phyloP scores from a whole-genome alignment of 2,797 vertebrate species.

The Darevskia nairensis region DNA sequence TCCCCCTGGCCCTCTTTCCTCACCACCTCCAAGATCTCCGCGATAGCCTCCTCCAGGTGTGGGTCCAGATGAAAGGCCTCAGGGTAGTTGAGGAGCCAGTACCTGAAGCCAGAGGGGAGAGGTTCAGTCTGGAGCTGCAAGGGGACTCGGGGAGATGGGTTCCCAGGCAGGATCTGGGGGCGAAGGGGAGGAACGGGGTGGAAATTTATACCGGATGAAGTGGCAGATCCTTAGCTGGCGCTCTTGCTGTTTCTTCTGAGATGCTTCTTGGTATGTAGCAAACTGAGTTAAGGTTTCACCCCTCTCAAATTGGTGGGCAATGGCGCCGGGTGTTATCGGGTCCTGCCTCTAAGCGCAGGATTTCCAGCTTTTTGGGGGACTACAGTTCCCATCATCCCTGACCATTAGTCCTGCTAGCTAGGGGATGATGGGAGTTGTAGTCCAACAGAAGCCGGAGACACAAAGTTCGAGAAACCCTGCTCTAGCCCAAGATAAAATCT shows the following conservation, averaged over 20 bases:
- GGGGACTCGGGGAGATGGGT: too few relatives aligned
- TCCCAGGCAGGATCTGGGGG: neutral
- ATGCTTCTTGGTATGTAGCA: constrained; percentile 85
- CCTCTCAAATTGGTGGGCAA: neutral
- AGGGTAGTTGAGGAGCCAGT: constrained; percentile 87
- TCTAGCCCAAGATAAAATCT: too few relatives aligned
- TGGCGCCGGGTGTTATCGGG: neutral
- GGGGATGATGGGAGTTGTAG: too few relatives aligned
- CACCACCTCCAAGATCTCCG: constrained; percentile 86
- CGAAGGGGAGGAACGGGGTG: neutral
- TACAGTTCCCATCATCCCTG: too few relatives aligned
- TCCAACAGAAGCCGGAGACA: too few relatives aligned
- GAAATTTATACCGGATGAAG: constrained; percentile 82
- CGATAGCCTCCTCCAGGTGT: constrained; percentile 84
- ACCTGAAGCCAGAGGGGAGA: constrained; percentile 72
- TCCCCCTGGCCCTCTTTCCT: constrained; percentile 77
- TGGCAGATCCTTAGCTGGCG: constrained; percentile 85
- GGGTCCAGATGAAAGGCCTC: constrained; percentile 85
- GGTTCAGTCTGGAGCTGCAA: neutral
- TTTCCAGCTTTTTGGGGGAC: too few relatives aligned
- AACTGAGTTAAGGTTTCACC: constrained; percentile 71
- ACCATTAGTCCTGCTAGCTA: too few relatives aligned
- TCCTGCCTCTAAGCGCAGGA: neutral
- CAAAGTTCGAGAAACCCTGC: too few relatives aligned
- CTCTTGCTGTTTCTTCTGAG: constrained; percentile 75